Evolutionary conservation across 2,113 vertebrate genomes (phyloP).

Genomic region (Forbesichthys papilliferus): DNA sequence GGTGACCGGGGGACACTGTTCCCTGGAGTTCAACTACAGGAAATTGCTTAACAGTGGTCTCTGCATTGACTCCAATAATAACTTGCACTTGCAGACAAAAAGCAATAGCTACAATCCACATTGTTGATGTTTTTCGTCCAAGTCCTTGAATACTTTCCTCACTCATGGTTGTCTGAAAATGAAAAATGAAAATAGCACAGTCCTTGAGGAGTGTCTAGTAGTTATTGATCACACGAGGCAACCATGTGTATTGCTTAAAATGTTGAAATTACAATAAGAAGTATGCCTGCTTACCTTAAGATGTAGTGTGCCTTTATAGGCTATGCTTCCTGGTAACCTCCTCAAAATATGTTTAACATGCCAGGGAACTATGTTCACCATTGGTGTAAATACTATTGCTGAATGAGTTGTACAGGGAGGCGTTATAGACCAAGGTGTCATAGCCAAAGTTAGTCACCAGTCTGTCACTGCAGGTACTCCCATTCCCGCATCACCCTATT

Average conservation of each 20-base stretch:
- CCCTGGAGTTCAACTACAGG: constrained; percentile 27
- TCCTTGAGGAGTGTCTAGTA: neutral
- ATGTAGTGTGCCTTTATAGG: constrained; percentile 10
- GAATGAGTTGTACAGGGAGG: constrained; percentile 42
- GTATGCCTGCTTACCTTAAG: constrained; percentile 58
- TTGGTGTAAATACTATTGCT: constrained; percentile 37
- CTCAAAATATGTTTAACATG: constrained; percentile 28
- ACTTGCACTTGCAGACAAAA: constrained; percentile 54
- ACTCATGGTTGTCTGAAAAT: constrained; percentile 24
- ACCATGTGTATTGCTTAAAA: constrained; percentile 19
- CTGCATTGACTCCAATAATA: constrained; percentile 27
- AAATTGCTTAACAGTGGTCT: constrained; percentile 42
- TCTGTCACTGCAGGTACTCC: constrained; percentile 67
- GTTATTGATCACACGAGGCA: constrained; percentile 37
- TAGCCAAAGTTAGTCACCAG: constrained; percentile 65
- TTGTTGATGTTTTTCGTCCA: constrained; percentile 52
- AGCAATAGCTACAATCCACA: constrained; percentile 55
- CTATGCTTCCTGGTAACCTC: constrained; percentile 27
- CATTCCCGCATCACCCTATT: constrained; percentile 62
- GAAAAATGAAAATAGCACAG: constrained; percentile 31
- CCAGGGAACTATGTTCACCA: constrained; percentile 17
- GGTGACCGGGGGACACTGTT: constrained; percentile 40
- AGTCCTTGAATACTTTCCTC: constrained; percentile 18
- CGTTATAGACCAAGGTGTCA: constrained; percentile 62
- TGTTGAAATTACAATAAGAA: constrained; percentile 10